These are phyloP conservation scores for Gastrophryne carolinensis DNA, from an alignment of 2,797 vertebrate species.

Conservation along the genomic window DNA sequence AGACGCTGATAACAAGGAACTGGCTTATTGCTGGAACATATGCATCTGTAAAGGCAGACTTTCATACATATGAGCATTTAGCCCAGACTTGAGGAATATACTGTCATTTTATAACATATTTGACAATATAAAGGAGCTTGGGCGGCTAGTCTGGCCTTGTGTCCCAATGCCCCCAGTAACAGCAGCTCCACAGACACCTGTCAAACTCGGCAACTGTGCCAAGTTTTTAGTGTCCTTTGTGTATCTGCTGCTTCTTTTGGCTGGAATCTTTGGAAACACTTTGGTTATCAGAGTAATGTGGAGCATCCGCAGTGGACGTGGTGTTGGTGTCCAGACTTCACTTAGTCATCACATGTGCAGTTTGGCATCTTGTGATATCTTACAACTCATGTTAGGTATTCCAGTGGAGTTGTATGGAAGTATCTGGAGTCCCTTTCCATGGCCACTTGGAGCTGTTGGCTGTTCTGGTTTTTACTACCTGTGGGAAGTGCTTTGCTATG, in stretches of 20 bases:
- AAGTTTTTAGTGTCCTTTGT: slow-evolving; percentile 35
- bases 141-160: neutral
- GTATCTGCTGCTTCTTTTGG: slow-evolving; percentile 35
- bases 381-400: slow-evolving; percentile 43
- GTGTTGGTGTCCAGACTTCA: slow-evolving; percentile 22
- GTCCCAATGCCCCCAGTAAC: slow-evolving; percentile 6
- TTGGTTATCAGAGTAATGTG: slow-evolving; percentile 41
- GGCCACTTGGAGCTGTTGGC: slow-evolving; percentile 27
- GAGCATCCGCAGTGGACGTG: slow-evolving; percentile 1
- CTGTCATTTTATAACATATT: neutral
- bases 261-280: slow-evolving; percentile 48
- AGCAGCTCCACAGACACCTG: neutral
- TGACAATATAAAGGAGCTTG: neutral
- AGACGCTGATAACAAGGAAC: neutral
- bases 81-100: neutral
- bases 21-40: neutral
- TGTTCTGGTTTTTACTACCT: slow-evolving; percentile 50
- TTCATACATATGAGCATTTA: neutral
- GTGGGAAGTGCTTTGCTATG: slow-evolving; percentile 54
- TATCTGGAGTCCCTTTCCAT: slow-evolving; percentile 51
- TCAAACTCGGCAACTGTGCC: slow-evolving; percentile 20
- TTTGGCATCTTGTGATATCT: slow-evolving; percentile 51
- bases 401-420: slow-evolving; percentile 49
- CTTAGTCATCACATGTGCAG: slow-evolving; percentile 51
- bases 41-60: neutral